phyloP scores from a whole-genome alignment of 2,888 invertebrate species.

The Stictocephala bisonia region DNA sequence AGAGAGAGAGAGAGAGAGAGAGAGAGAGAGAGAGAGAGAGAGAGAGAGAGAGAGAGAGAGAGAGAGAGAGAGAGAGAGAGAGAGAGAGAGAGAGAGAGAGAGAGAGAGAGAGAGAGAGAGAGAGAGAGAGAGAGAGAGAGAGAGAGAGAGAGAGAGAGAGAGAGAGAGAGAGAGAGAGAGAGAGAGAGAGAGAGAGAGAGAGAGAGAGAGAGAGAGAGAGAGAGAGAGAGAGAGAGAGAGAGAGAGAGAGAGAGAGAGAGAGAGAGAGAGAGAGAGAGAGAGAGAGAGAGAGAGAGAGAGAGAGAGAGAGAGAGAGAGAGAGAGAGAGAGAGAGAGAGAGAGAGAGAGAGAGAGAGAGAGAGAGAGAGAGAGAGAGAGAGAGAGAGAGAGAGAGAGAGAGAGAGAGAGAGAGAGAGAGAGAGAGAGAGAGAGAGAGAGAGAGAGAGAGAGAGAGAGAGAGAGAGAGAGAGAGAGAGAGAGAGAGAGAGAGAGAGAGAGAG shows the following conservation, averaged over 20 bases:
- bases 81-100: neutral
- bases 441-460: neutral
- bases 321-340: neutral
- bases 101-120: neutral
- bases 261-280: neutral
- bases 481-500: neutral
- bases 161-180: neutral
- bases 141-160: neutral
- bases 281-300: neutral
- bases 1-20: neutral
- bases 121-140: no score
- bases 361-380: neutral
- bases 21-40: neutral
- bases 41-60: neutral
- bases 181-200: neutral
- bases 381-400: neutral
- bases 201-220: neutral
- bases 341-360: neutral
- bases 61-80: neutral
- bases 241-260: neutral
- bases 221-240: neutral
- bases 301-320: neutral
- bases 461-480: neutral
- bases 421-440: neutral
- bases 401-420: neutral